Evolutionary conservation across 2,888 invertebrate species (phyloP), one percentile per base, ranked within the genome.

Genomic region (Neoscelio sp.): DNA sequence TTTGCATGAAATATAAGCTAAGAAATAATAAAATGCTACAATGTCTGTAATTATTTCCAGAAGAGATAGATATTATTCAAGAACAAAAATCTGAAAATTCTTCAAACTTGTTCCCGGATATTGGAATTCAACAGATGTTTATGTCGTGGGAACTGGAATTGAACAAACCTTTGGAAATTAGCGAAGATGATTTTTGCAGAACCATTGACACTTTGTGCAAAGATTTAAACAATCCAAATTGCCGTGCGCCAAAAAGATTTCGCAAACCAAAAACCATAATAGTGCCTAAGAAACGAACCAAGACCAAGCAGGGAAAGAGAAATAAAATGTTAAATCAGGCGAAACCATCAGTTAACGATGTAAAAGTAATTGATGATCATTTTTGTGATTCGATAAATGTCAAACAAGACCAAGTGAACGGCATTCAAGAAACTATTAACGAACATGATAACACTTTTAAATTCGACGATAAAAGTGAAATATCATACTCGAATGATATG

Each of bases 161-260:
- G n/a, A 78, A 73, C 10, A 73, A 78, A 15, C 67, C 78, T 0
- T 20, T 73, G 6, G 54, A 73, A 46, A 78, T 78, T 23, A 68
- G 60, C 15, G 73, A 67, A 17, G 78, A 78, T 35, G 78, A 78
- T 18, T 78, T 78, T 17, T 62, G 35, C 48, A 52, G 60, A 4
- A 68, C 62, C 5, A 62, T 78, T 28, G 68, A 73, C 8, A 58
- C 23, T 20, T 28, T 78, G 6, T 78, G 78, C 10, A 67, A 78
- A 18, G 78, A 78, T 44, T 20, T 78, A 23, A 78, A 64, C 18
- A 78, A 74, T 15, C 78, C 68, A 0, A 73, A 48, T 46, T 78
- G 74, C 50, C 65, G 78, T 0, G 78, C 78, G n/a, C 78, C 78
- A 7, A 78, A 73, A 48, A 33, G 73, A 28, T 52, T 67, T 28